Evolutionary conservation across 2,113 vertebrate species (phyloP).

Genomic region (Microcebus tavaratra): DNA sequence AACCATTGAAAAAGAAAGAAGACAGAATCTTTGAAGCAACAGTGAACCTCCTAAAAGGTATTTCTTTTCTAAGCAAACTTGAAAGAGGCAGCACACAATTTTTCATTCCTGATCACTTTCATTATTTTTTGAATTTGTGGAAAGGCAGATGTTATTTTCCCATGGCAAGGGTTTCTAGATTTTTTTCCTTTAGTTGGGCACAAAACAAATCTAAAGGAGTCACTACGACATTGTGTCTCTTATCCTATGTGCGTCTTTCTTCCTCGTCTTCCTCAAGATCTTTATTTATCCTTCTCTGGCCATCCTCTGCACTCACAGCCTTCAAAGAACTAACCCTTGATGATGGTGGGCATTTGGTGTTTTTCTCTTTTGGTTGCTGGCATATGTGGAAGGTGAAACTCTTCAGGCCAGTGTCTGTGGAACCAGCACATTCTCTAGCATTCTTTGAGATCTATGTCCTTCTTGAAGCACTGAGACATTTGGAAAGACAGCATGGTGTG

Average conservation of each 20-base stretch:
- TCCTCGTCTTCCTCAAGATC: neutral
- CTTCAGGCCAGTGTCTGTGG: neutral
- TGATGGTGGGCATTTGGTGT: neutral
- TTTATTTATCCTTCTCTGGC: neutral
- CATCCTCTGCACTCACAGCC: neutral
- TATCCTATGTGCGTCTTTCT: neutral
- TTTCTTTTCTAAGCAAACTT: constrained; percentile 14
- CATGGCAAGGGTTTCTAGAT: neutral
- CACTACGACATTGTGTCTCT: neutral
- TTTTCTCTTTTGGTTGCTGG: neutral
- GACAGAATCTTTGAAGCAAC: neutral
- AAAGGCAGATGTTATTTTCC: neutral
- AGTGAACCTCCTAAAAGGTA: neutral
- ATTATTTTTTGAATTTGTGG: neutral
- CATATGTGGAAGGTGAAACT: neutral
- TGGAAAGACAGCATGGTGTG: neutral
- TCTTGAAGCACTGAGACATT: neutral
- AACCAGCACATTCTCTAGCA: neutral
- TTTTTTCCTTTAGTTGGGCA: neutral
- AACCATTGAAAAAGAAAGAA: neutral
- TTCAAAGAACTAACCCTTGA: neutral
- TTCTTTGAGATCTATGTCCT: neutral
- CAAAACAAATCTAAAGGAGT: neutral
- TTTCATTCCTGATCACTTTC: neutral
- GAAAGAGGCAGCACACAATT: neutral